Evolutionary conservation across 2,888 invertebrate genomes (phyloP).

Genomic region (Thyatira batis): DNA sequence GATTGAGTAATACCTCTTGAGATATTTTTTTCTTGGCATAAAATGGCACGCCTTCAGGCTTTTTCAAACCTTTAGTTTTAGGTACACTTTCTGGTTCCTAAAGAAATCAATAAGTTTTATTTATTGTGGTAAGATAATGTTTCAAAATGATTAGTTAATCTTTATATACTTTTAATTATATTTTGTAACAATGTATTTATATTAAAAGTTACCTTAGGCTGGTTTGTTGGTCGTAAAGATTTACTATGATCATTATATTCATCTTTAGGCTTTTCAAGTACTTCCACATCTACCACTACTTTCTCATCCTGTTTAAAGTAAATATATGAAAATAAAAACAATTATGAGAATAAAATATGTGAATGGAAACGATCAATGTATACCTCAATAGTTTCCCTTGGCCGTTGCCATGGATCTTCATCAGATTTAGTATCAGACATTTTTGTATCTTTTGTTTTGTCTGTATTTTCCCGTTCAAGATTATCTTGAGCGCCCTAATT

Average conservation of each 20-base stretch:
- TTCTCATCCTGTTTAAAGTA: not conserved
- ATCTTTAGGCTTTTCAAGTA: slow-evolving; percentile 18
- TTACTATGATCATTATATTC: slow-evolving; percentile 7
- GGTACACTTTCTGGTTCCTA: slow-evolving; percentile 46
- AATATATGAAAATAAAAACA: not conserved
- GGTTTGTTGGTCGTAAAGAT: slow-evolving; percentile 8
- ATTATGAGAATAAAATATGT: not conserved
- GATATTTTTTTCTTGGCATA: slow-evolving; percentile 46
- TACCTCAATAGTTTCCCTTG: slow-evolving; percentile 35
- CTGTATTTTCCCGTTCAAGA: slow-evolving; percentile 4
- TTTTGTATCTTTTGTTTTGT: slow-evolving; percentile 7
- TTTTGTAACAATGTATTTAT: too few relatives aligned
- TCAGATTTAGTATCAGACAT: not conserved
- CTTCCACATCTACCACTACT: slow-evolving; percentile 12
- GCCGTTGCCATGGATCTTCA: slow-evolving; percentile 29
- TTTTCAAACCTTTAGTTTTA: slow-evolving; percentile 32
- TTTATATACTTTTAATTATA: too few relatives aligned
- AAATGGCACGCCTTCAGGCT: slow-evolving; percentile 40
- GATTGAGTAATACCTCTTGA: slow-evolving; percentile 55
- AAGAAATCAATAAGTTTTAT: slow-evolving; percentile 18
- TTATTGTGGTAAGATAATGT: too few relatives aligned
- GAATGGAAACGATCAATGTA: slow-evolving; percentile 7
- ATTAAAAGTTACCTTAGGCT: slow-evolving; percentile 10
- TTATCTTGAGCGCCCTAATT: not conserved
- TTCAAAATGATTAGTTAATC: too few relatives aligned